Evolutionary conservation across 2,113 vertebrate species (phyloP), one percentile per base, ranked within the genome.

Genomic region (Odocoileus virginianus): DNA sequence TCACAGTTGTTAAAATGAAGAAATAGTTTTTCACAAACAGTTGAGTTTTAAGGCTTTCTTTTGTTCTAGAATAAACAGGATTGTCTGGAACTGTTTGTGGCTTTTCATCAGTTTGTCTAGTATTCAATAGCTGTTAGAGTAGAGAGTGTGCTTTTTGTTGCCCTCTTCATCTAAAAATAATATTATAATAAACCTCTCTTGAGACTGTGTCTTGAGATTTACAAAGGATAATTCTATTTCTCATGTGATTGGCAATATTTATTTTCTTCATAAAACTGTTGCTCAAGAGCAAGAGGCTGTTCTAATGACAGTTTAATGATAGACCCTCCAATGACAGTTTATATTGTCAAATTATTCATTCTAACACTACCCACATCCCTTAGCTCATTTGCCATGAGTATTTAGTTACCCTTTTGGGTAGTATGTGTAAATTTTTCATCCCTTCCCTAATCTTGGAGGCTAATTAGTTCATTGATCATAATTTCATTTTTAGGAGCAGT

Each of bases 401-500:
- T 47, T 97, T 98, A 97, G 98, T 98, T 95, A 98, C 92, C 98
- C 96, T 98, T 98, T 91, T 93, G 95, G 95, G 87, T 98, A 71
- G 91, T 89, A 61, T 87, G 50, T 89, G 94, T 95, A 93, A 96
- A 97, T 98, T 97, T 97, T 98, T 98, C 87, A 97, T 97, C 74
- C 87, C 92, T 95, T 94, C n/a, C 71, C 61, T 97, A 95, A 95
- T 98, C 94, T 97, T 84, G 92, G 94, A 64, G 57, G 54, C 94
- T 99, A 99, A 99, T 99, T 98, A 98, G 96, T 98, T 98, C 97
- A 99, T 99, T 98, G 82, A 99, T 99, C 98, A 98, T 98, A 7
- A 99, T 98, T 99, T 98, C 87, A 98, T 98, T 98, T 99, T 98
- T 45, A 97, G 95, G 97, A 98, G 96, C 97, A 98, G 96, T 97